Base-by-base conservation (phyloP, 2,888 invertebrate species). In the Caenorhabditis sp. region DNA sequence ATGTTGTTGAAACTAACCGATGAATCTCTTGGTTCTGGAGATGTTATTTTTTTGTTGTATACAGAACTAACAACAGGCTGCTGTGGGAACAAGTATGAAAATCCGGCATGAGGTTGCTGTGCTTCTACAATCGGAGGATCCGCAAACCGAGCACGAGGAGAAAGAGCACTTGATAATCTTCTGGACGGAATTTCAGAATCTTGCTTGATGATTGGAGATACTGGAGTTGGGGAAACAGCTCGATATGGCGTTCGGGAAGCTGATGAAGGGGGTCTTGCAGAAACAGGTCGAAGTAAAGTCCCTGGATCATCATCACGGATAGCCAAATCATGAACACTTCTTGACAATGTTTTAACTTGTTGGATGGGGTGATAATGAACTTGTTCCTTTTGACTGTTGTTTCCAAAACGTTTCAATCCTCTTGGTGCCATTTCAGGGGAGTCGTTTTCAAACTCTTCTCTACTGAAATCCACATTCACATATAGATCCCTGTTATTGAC, bases 81-180 rank as follows among this genome's bases (percentile, higher is more conserved):
- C 31, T 84, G 81, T 8, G 90, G 90, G 84, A 90, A 90, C 22
- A 90, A 82, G 68, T 90, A 90, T 31, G 88, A 88, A 82, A 90
- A 90, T 2, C 90, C 90, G 3, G 85, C 90, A 64, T 89, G 89
- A 3, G 90, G 88, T 2, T 83, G 83, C 68, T 86, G 89, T 1
- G 88, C 86, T 56, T 87, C 87, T 12, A 86, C 84, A 41, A 76
- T 87, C 8, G 89, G 88, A 1, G 89, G 89, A 56, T 89, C 89
- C 5, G 88, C 88, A 75, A 89, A 89, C 2, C 88, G 82, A 3
- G 89, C 88, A 44, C 88, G 68, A 14, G 87, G 88, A 22, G 88
- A 84, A 19, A 82, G 38, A 4, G 80, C 84, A 76, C 70, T 84
- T 5, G 84, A 80, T 31, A 84, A 26, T 38, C 80, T 54, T 68